A percentile compares a stretch with the other conserved stretches of the same genome.
Conservation (phyloP, 2,797 vertebrate species). For the Eulemur rubriventer region DNA sequence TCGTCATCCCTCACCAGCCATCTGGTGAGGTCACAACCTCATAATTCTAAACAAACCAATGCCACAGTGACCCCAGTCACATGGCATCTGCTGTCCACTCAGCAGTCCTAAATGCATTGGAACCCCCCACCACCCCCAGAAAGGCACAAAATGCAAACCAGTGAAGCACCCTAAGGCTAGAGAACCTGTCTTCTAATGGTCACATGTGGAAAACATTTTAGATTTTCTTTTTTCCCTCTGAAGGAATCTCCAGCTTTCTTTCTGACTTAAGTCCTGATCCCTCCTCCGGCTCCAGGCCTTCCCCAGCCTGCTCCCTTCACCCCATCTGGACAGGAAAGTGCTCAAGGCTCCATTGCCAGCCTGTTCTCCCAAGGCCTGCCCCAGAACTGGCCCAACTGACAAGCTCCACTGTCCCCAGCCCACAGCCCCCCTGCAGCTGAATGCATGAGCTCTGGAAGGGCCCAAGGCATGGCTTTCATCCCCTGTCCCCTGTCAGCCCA, state of each 20-base stretch:
- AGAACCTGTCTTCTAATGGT: neutral
- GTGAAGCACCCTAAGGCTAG: neutral
- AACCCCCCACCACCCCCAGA: neutral
- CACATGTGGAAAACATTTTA: neutral
- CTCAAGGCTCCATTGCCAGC: neutral
- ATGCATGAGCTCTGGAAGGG: neutral
- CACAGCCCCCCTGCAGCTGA: neutral
- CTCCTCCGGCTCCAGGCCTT: neutral
- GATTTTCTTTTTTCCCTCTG: neutral
- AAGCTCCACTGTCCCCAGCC: neutral
- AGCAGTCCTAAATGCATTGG: neutral
- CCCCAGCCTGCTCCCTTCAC: neutral
- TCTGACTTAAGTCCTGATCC: neutral
- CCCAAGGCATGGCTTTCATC: neutral
- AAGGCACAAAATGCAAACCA: neutral
- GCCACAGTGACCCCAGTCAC: neutral
- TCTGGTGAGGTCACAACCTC: neutral
- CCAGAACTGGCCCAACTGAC: neutral
- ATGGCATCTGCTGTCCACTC: neutral
- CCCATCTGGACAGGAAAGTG: neutral
- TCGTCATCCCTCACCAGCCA: neutral
- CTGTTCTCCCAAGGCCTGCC: neutral
- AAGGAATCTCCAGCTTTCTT: neutral
- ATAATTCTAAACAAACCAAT: neutral
- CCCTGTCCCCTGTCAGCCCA: neutral